These are phyloP conservation scores for Tachypleus tridentatus DNA, from an alignment of 1,140 invertebrate genomes.

Conservation along the genomic window DNA sequence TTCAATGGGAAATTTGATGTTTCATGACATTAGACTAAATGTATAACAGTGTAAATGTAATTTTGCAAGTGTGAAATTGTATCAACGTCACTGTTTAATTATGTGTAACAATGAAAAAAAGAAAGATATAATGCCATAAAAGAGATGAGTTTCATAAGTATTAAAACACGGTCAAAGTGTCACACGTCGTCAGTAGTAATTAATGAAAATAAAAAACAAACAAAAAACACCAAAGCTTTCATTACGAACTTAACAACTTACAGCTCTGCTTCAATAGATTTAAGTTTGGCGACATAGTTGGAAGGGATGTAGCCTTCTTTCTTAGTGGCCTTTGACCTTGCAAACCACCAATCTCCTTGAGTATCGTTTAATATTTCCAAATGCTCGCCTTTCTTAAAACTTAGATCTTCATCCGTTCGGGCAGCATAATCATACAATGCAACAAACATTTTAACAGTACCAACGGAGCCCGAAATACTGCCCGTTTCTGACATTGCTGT, in stretches of 20 bases:
- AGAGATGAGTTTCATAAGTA: background rate
- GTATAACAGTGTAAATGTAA: no score
- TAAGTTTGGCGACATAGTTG: conserved; percentile 97
- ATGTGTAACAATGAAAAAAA: no score
- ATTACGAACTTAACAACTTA: conserved; percentile 48
- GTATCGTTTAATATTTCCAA: conserved; percentile 97
- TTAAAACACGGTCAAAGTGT: background rate
- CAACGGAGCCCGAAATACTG: conserved; percentile 36
- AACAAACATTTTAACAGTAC: conserved; percentile 63
- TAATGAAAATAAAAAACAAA: no score
- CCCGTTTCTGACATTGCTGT: conserved; percentile 45
- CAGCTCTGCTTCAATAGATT: conserved; percentile 99
- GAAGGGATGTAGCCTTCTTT: conserved; percentile 98
- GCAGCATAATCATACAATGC: conserved; percentile 98
- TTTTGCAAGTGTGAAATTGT: no score
- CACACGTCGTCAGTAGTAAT: background rate
- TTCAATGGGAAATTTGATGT: no score
- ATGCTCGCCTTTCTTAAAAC: conserved; percentile 96
- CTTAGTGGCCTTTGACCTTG: conserved; percentile 81
- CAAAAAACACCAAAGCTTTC: no score
- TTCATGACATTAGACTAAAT: no score
- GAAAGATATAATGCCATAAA: no score
- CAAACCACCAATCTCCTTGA: conserved; percentile 98
- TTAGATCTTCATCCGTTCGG: conserved; percentile 93
- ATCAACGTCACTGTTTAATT: no score